These are phyloP conservation scores for Rissa tridactyla DNA, from an alignment of 2,113 vertebrate species.

Conservation along the genomic window DNA sequence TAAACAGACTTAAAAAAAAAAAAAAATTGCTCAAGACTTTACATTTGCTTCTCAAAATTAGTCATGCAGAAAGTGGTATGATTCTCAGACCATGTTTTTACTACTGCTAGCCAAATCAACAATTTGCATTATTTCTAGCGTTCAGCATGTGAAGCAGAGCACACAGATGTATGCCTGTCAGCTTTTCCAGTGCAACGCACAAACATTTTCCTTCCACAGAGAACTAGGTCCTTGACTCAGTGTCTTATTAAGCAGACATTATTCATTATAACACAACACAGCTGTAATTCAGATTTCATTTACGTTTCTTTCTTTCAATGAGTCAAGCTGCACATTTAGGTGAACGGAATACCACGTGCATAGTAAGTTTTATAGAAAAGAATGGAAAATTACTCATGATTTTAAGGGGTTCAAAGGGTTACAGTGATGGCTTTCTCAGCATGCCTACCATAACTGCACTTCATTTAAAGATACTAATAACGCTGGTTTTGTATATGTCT, in stretches of 20 bases:
- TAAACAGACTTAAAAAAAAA: background rate
- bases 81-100: background rate
- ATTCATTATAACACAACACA: constrained; percentile 75
- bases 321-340: constrained; percentile 32
- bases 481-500: background rate
- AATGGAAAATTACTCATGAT: constrained; percentile 15
- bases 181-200: constrained; percentile 70
- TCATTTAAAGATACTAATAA: background rate
- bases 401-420: background rate
- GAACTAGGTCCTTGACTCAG: constrained; percentile 68
- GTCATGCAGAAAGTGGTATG: constrained; percentile 9
- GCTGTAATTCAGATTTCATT: constrained; percentile 72
- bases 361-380: background rate
- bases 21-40: background rate
- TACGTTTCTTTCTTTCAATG: constrained; percentile 52
- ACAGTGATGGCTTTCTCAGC: background rate
- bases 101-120: constrained; percentile 51
- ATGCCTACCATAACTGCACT: background rate
- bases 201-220: constrained; percentile 74
- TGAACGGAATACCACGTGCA: background rate
- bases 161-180: constrained; percentile 62
- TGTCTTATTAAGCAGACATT: constrained; percentile 72
- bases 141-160: constrained; percentile 53
- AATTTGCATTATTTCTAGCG: constrained; percentile 48
- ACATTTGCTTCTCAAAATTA: constrained; percentile 3